Conservation (phyloP, 2,888 invertebrate genomes). For the Cheilosia urbana region DNA sequence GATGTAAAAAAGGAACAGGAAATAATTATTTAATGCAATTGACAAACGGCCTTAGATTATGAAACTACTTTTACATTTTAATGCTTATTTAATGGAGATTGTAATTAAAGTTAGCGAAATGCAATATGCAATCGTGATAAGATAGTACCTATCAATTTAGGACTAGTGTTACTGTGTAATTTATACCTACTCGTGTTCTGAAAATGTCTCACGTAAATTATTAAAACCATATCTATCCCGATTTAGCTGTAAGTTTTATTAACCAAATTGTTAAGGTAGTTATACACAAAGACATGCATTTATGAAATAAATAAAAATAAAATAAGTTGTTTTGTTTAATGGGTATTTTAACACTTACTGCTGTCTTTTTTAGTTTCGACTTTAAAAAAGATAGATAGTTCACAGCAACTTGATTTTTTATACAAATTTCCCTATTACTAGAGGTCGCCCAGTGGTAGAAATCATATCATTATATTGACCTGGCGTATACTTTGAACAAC, state of each 20-base stretch:
- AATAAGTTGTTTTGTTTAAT: background rate
- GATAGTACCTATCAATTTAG: slow-evolving; percentile 51
- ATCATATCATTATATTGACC: no score
- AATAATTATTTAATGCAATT: no score
- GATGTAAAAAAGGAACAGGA: no score
- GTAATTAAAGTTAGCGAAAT: slow-evolving; percentile 36
- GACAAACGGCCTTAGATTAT: no score
- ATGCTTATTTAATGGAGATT: slow-evolving; percentile 26
- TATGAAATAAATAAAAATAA: background rate
- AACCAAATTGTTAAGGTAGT: background rate
- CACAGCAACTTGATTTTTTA: no score
- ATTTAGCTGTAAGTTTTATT: background rate
- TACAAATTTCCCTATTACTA: no score
- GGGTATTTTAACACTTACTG: background rate
- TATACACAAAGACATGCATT: background rate
- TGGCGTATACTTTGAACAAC: no score
- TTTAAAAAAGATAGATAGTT: no score
- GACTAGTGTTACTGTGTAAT: slow-evolving; percentile 34
- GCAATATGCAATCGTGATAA: slow-evolving; percentile 64
- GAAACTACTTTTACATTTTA: background rate
- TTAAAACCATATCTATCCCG: slow-evolving; percentile 10
- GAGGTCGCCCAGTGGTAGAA: no score
- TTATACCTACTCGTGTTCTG: slow-evolving; percentile 18
- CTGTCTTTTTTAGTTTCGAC: no score
- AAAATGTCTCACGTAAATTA: slow-evolving; percentile 68